phyloP scores from a whole-genome alignment of 2,113 vertebrate genomes.

The Alaudala cheleensis region DNA sequence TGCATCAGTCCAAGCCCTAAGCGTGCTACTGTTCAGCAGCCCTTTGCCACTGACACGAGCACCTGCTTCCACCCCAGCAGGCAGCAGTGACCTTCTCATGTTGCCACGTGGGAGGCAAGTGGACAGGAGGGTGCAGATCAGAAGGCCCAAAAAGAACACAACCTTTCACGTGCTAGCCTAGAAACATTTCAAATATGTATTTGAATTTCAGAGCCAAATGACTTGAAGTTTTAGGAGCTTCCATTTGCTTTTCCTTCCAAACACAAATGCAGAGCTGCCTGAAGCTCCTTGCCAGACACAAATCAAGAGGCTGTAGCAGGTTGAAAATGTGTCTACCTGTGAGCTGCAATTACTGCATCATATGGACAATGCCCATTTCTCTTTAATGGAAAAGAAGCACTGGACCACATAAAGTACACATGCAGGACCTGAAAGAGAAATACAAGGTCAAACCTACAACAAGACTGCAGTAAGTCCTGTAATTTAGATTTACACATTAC shows the following conservation, averaged over 20 bases:
- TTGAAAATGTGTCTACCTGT: fast-evolving
- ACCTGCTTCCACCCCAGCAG: constrained; percentile 9
- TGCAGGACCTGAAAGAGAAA: neutral
- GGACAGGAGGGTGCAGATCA: neutral
- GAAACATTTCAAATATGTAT: neutral
- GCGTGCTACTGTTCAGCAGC: neutral
- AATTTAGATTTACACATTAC: neutral
- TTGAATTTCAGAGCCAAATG: neutral
- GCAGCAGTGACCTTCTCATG: constrained; percentile 44
- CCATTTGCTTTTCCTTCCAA: neutral
- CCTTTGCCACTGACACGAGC: neutral
- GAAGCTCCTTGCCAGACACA: neutral
- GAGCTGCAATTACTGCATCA: neutral
- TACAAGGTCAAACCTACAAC: neutral
- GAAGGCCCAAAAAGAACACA: neutral
- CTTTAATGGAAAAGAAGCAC: neutral
- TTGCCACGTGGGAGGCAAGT: constrained; percentile 30
- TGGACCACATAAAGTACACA: neutral
- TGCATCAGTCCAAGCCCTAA: neutral
- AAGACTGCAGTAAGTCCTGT: neutral
- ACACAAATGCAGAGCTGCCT: neutral
- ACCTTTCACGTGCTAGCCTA: neutral
- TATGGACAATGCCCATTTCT: neutral
- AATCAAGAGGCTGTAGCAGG: neutral
- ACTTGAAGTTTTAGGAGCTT: neutral